Percentiles rank a stretch among this genome's conserved stretches.
phyloP scores from a whole-genome alignment of 2,113 vertebrate species.

The Camelus dromedarius region DNA sequence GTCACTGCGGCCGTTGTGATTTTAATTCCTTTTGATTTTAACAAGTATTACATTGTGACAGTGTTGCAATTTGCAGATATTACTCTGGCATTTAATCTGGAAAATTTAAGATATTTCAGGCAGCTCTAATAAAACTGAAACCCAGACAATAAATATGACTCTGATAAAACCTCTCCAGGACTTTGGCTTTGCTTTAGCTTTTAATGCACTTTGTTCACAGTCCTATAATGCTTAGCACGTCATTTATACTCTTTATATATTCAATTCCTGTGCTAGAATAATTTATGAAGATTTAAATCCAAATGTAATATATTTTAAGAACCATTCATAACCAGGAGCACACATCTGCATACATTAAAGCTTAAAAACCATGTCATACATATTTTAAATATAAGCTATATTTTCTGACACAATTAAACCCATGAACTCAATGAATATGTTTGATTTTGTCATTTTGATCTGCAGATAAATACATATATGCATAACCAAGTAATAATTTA shows the following conservation, averaged over 20 bases:
- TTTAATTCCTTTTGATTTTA: conserved; percentile 42
- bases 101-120: background rate
- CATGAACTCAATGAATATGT: conserved; percentile 49
- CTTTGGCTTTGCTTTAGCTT: conserved; percentile 33
- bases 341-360: conserved; percentile 65
- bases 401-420: conserved; percentile 31
- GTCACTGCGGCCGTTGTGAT: background rate
- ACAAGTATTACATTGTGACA: background rate
- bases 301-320: conserved; percentile 5
- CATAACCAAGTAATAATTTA: conserved; percentile 42
- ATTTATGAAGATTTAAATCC: conserved; percentile 61
- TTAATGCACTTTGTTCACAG: background rate
- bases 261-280: conserved; percentile 47
- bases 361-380: background rate
- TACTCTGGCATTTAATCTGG: background rate
- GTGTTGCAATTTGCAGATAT: background rate
- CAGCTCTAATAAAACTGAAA: conserved; percentile 18
- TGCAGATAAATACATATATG: background rate
- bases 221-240: background rate
- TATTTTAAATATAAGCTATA: background rate
- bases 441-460: conserved; percentile 63
- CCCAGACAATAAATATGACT: background rate
- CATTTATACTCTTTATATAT: conserved; percentile 29
- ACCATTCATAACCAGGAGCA: conserved; percentile 23
- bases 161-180: background rate